Evolutionary conservation across 2,888 invertebrate genomes (phyloP).

Genomic region (Pristionchus entomophagus): DNA sequence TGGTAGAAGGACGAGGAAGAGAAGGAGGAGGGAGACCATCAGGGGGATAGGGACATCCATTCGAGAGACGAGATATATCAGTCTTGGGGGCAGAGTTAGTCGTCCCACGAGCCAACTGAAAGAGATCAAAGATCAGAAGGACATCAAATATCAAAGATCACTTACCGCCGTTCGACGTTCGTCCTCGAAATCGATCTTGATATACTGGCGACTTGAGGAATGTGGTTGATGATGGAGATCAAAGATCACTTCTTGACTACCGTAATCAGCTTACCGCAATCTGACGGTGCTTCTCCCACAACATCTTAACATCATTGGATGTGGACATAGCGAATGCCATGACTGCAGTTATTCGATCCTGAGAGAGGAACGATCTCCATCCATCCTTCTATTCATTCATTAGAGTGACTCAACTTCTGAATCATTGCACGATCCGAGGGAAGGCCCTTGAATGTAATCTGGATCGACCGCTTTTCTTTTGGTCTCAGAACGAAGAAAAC

Average conservation of each 20-base stretch:
- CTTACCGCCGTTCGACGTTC: constrained; percentile 2
- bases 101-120: neutral
- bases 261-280: neutral
- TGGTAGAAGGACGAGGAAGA: neutral
- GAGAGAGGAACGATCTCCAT: neutral
- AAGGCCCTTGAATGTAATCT: constrained; percentile 24
- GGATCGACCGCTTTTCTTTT: neutral
- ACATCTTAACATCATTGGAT: neutral
- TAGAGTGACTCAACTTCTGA: neutral
- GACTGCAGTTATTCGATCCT: constrained; percentile 10
- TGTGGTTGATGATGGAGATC: constrained; percentile 17
- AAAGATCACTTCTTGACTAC: neutral
- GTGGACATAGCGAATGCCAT: neutral
- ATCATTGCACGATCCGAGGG: neutral
- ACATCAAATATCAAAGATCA: neutral
- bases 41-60: neutral
- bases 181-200: constrained; percentile 17
- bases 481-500: constrained; percentile 19
- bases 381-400: neutral
- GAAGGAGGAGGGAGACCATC: neutral
- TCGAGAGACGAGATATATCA: neutral
- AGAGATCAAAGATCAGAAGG: neutral
- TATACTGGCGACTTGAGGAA: neutral
- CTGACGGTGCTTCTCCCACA: constrained; percentile 6
- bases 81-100: neutral